Conservation (phyloP, 2,797 vertebrate species). For the Cetoscarus ocellatus region DNA sequence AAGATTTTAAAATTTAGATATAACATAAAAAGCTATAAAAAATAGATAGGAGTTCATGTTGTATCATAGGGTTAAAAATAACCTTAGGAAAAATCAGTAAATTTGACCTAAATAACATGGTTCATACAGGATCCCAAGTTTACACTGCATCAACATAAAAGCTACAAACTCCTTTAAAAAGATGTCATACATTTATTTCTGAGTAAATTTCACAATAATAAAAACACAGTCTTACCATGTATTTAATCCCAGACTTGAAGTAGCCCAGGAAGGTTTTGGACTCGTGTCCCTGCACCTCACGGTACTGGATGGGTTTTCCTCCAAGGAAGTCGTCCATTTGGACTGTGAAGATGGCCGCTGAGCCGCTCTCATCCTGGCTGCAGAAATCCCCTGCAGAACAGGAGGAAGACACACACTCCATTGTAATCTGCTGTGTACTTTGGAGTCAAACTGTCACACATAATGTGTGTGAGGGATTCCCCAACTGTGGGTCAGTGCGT, state of each 20-base stretch:
- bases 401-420: constrained; percentile 6
- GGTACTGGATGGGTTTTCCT: constrained; percentile 94
- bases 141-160: not conserved
- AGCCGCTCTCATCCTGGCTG: constrained; percentile 95
- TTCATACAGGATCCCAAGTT: not conserved
- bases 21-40: too few relatives aligned
- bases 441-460: not conserved
- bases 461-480: not conserved
- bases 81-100: not conserved
- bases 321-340: constrained; percentile 97
- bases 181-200: not conserved
- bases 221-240: constrained; percentile 87
- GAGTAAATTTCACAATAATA: not conserved
- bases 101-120: not conserved
- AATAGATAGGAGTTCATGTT: too few relatives aligned
- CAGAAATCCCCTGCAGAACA: constrained; percentile 88
- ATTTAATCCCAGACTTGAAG: constrained; percentile 97
- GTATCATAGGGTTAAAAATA: too few relatives aligned
- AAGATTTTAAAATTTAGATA: too few relatives aligned
- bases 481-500: not conserved
- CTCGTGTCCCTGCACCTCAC: constrained; percentile 94
- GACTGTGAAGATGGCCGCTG: constrained; percentile 96
- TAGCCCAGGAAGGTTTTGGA: constrained; percentile 94
- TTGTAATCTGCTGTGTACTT: constrained; percentile 8
- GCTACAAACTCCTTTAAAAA: too few relatives aligned